Evolutionary conservation across 2,797 vertebrate genomes (phyloP).

Genomic region (Lindbergichthys nudifrons): DNA sequence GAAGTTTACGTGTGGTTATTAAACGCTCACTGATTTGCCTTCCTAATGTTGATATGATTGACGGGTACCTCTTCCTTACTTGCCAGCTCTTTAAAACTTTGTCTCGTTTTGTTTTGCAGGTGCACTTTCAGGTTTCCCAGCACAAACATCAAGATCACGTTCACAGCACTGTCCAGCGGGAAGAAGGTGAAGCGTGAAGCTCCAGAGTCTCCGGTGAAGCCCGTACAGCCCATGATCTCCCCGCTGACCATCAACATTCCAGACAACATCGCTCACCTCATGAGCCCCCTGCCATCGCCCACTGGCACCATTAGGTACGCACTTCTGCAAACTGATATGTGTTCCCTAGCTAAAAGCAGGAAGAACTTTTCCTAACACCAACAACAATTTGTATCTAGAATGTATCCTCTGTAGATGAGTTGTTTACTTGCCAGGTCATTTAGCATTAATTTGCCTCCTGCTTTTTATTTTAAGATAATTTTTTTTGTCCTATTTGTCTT

Average conservation of each 20-base stretch:
- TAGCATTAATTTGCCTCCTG: not conserved
- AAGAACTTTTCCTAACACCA: not conserved
- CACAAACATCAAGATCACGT: constrained; percentile 98
- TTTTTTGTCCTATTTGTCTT: too few species aligned
- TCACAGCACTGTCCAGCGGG: constrained; percentile 93
- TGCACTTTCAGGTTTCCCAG: constrained; percentile 99
- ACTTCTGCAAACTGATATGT: not conserved
- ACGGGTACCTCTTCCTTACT: too few species aligned
- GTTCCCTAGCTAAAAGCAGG: not conserved
- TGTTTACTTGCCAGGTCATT: too few species aligned
- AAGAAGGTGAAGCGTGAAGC: constrained; percentile 92
- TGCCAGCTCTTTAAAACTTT: not conserved
- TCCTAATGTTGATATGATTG: not conserved
- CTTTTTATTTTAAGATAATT: not conserved
- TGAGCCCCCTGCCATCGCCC: constrained; percentile 96
- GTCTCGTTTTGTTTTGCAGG: constrained; percentile 72
- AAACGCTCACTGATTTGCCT: not conserved
- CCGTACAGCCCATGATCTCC: constrained; percentile 95
- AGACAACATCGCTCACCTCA: constrained; percentile 96
- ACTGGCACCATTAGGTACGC: constrained; percentile 97
- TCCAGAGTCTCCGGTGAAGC: constrained; percentile 92
- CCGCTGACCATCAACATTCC: constrained; percentile 99
- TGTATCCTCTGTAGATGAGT: too few species aligned
- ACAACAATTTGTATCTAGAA: too few species aligned
- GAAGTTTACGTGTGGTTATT: not conserved